phyloP scores from a whole-genome alignment of 2,113 vertebrate species.

The Colius striatus region DNA sequence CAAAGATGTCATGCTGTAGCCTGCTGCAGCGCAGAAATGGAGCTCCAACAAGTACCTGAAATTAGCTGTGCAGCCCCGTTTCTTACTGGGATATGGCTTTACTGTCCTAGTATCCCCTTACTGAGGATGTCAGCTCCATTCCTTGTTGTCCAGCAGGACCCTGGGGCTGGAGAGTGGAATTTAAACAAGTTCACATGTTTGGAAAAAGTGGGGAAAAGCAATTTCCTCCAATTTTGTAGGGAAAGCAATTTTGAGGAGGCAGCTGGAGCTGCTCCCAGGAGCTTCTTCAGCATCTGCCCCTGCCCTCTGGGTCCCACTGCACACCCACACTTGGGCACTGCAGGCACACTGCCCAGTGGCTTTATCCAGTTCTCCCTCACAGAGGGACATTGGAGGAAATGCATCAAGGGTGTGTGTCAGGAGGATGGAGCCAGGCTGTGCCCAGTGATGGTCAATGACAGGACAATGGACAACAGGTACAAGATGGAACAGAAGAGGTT shows the following conservation, averaged over 20 bases:
- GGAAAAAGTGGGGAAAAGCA: background rate
- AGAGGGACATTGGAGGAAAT: background rate
- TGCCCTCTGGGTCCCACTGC: accelerated
- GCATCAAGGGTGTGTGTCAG: too few species aligned
- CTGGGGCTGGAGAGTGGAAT: background rate
- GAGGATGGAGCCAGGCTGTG: too few species aligned
- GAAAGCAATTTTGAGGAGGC: background rate
- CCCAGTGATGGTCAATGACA: too few species aligned
- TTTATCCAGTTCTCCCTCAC: background rate
- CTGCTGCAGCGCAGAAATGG: background rate
- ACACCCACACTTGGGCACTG: background rate
- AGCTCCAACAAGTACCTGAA: background rate
- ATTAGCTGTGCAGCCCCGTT: background rate
- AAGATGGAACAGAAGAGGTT: too few species aligned
- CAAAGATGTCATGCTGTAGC: background rate
- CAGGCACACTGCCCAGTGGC: too few species aligned
- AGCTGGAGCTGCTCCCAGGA: background rate
- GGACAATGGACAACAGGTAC: too few species aligned
- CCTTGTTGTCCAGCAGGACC: background rate
- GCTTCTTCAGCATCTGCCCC: accelerated
- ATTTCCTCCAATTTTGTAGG: background rate
- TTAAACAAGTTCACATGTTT: background rate
- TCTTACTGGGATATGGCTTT: background rate
- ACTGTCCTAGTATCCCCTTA: background rate
- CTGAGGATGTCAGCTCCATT: background rate